Conservation (phyloP, 2,113 vertebrate species). For the Centropristis striata region DNA sequence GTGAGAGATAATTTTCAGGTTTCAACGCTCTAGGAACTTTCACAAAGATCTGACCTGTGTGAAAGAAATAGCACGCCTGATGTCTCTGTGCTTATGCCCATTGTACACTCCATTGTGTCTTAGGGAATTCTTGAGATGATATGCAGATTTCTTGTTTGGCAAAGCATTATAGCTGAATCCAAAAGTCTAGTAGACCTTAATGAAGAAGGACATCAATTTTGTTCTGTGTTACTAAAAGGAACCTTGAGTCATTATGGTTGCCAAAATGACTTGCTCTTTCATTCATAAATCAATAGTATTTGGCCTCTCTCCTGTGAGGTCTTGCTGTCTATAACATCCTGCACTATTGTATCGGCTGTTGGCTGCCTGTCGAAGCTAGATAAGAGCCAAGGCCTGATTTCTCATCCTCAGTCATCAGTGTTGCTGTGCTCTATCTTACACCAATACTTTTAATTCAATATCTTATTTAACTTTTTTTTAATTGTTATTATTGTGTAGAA, state of each 20-base stretch:
- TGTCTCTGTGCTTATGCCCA: background rate
- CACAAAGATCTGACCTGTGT: conserved; percentile 43
- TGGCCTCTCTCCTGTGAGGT: conserved; percentile 29
- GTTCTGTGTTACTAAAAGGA: conserved; percentile 34
- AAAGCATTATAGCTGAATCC: conserved; percentile 19
- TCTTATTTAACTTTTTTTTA: conserved; percentile 6
- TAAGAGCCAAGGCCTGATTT: conserved; percentile 43
- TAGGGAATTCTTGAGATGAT: conserved; percentile 15
- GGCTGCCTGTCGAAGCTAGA: conserved; percentile 39
- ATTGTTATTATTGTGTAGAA: conserved; percentile 2
- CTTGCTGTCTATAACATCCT: conserved; percentile 43
- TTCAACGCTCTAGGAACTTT: conserved; percentile 31
- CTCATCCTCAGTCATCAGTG: conserved; percentile 3
- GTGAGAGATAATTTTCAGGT: conserved; percentile 44
- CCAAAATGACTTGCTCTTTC: conserved; percentile 48
- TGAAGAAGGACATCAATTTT: conserved; percentile 40
- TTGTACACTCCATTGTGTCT: background rate
- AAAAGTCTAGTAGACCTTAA: conserved; percentile 37
- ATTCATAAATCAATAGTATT: conserved; percentile 50
- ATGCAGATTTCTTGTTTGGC: conserved; percentile 37
- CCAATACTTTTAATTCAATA: conserved; percentile 1
- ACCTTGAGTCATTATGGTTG: conserved; percentile 12
- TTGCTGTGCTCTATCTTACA: background rate
- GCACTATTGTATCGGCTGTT: conserved; percentile 34
- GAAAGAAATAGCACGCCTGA: background rate